Evolutionary conservation across 2,888 invertebrate species (phyloP), one percentile per base, ranked within the genome.

Genomic region (Tortricodes alternella): DNA sequence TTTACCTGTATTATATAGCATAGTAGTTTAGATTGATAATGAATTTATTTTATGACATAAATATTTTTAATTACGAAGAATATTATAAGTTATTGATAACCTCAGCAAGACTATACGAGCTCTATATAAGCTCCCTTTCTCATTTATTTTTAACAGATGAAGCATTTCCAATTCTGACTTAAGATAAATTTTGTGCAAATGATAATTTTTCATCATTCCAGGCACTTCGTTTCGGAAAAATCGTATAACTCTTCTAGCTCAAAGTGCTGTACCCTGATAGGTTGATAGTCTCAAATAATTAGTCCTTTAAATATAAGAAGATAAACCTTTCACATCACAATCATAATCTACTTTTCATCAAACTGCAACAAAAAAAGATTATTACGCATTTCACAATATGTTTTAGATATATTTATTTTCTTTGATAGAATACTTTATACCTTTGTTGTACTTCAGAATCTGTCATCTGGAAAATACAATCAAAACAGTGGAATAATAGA

Each of bases 1-100:
- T 69, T 81, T 78, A 72, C 53, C 65, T 27, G 34, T 27, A 59
- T 59, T 70, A 62, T 71, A 68, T 68, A 64, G 60, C 64, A 59
- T 60, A 61, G 44, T 68, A 63, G 61, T 65, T 58, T 59, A 61
- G 44, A 58, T 59, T 59, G 63, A 63, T 64, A 61, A 53, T 56
- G 62, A 64, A 60, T 60, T 60, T 60, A 60, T 58, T 62, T 65
- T 58, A 67, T 62, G 24, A 60, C 48, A 59, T 60, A 60, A 49
- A 59, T 61, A 11, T 18, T 63, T 61, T 53, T 56, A 53, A 46
- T 6, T 51, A 46, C 24, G 48, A 59, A 53, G 60, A 19, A 37
- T 50, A 59, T 15, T 23, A 48, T 53, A 29, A 39, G 37, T 43
- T 48, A 23, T 53, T 13, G 7, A 9, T 29, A 39, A 13, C 18